These are phyloP conservation scores for Hipparchia semele DNA, from an alignment of 2,888 invertebrate species.

Conservation along the genomic window DNA sequence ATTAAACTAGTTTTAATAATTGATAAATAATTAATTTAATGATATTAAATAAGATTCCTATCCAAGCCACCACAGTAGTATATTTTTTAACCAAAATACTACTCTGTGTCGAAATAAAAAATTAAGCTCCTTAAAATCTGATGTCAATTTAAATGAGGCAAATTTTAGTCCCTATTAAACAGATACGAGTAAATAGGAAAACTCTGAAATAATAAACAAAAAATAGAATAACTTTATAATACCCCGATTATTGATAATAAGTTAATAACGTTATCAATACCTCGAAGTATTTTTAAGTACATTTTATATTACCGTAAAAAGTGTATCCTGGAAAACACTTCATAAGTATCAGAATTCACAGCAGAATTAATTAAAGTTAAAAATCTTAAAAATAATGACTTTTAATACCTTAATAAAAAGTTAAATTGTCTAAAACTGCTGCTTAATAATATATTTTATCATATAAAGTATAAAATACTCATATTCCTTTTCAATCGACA, in stretches of 20 bases:
- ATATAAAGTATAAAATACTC: not conserved
- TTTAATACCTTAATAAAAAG: not conserved
- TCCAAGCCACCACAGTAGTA: constrained; percentile 64
- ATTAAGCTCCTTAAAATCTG: constrained; percentile 11
- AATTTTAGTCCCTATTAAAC: not conserved
- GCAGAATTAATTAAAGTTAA: not conserved
- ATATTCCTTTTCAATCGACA: constrained; percentile 5
- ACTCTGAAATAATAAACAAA: not conserved
- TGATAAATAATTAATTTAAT: constrained; percentile 4
- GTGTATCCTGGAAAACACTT: not conserved
- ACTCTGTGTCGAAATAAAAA: constrained; percentile 62
- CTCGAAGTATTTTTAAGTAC: not conserved
- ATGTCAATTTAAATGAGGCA: constrained; percentile 11
- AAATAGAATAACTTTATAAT: not conserved
- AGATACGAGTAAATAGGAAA: not conserved
- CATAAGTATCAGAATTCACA: not conserved
- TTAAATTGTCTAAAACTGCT: not conserved
- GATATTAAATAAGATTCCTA: constrained; percentile 36
- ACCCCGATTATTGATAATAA: no score
- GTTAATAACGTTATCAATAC: not conserved
- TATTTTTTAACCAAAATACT: constrained; percentile 65
- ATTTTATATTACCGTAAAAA: not conserved
- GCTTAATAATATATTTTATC: no score
- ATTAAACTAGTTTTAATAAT: not conserved
- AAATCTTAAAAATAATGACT: constrained; percentile 6